Conservation (phyloP, 2,888 invertebrate genomes). For the Thera obeliscata region DNA sequence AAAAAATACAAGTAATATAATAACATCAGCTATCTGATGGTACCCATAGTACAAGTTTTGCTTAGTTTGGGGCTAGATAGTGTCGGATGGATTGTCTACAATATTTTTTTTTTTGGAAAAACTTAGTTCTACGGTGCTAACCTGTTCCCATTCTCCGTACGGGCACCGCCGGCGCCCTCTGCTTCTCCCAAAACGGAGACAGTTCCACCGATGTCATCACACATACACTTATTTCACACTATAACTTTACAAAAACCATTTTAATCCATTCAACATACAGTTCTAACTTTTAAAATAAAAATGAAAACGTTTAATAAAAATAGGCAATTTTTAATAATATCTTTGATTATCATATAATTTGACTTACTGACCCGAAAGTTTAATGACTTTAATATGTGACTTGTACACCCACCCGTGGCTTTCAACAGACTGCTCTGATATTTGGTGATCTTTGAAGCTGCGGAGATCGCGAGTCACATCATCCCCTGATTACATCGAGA, state of each 20-base stretch:
- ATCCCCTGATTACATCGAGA: constrained; percentile 84
- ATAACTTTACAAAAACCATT: constrained; percentile 25
- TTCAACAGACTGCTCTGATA: constrained; percentile 83
- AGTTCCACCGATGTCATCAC: constrained; percentile 63
- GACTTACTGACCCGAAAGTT: constrained; percentile 52
- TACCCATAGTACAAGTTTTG: no score
- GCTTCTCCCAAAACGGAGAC: constrained; percentile 86
- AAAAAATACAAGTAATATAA: no score
- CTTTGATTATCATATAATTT: constrained; percentile 28
- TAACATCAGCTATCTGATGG: no score
- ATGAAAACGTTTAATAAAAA: background rate
- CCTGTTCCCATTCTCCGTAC: constrained; percentile 91
- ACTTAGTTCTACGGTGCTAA: constrained; percentile 53
- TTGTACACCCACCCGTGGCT: constrained; percentile 78
- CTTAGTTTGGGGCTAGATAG: no score
- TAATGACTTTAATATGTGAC: constrained; percentile 71
- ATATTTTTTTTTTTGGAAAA: background rate
- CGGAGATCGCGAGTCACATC: constrained; percentile 84
- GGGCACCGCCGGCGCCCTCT: constrained; percentile 83
- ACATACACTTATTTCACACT: constrained; percentile 36
- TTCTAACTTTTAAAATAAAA: background rate
- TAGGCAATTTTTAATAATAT: background rate
- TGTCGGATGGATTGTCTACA: background rate
- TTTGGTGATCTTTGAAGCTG: constrained; percentile 83
- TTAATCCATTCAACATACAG: background rate